Base-by-base conservation (phyloP, 2,888 invertebrate genomes). In the Platycheirus rosarum region DNA sequence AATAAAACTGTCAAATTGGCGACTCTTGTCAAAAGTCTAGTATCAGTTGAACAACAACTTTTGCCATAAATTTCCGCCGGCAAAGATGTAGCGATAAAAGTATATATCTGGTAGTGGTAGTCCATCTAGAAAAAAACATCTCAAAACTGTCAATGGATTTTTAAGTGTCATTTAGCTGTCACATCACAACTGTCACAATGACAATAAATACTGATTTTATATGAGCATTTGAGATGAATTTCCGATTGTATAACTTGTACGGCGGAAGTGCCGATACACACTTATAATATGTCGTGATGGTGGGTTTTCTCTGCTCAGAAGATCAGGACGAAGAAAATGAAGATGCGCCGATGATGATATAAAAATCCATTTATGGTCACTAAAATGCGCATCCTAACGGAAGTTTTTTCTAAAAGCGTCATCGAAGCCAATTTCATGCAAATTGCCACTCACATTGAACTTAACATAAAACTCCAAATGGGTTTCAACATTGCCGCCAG, bases 401-500 rank as follows among this genome's bases (percentile, higher is more conserved):
- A 55, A 18, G 37, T 57, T 57, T 44, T 37, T n/a, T n/a, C n/a
- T n/a, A n/a, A n/a, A 46, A 44, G 48, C 73, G 63, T 57, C 63
- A 74, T 60, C 70, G 37, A 70, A 70, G 70, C 53, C 66, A 66
- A 76, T 80, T 70, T 71, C 48, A 75, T 75, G 66, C 60, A 70
- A 80, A 76, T 70, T 80, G 76, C 76, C 29, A 23, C 40, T 75
- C 49, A 51, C 80, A 70, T 75, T 70, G 70, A 80, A 80, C 69
- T 75, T 70, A 70, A 75, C 80, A 80, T 65, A 60, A 60, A 66
- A 48, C 62, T 51, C 32, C 49, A 40, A 48, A 65, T 74, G 48
- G 42, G 35, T 63, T 62, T 49, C 16, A 74, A 74, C 44, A 57
- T 60, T 14, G 44, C 60, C 29, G 29, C 75, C 74, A 62, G 69